Conservation (phyloP, 2,888 invertebrate genomes). For the Lochmaea capreae region DNA sequence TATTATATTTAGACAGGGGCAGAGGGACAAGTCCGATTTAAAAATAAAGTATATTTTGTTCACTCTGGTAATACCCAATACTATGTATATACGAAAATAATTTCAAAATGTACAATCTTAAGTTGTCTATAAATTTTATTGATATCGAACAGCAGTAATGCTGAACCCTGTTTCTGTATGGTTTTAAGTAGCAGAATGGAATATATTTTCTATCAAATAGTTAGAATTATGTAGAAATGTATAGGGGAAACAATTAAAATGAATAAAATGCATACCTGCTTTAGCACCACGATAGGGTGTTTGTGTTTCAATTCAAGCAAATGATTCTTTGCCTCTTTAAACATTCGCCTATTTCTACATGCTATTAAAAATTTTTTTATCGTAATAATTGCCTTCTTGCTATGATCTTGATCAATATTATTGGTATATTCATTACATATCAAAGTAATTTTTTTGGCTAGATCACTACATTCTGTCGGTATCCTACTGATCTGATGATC, state of each 20-base stretch:
- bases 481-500: not conserved
- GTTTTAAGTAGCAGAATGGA: no score
- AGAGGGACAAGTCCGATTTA: no score
- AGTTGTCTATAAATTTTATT: no score
- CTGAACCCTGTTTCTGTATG: no score
- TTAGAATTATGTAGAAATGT: no score
- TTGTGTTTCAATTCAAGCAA: constrained; percentile 41
- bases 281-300: constrained; percentile 47
- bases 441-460: constrained; percentile 38
- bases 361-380: constrained; percentile 48
- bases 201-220: no score
- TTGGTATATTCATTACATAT: constrained; percentile 37
- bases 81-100: no score
- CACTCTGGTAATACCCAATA: no score
- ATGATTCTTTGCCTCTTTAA: constrained; percentile 39
- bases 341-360: constrained; percentile 43
- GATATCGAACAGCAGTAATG: no score
- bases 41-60: no score
- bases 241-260: not conserved
- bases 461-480: constrained; percentile 27
- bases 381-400: constrained; percentile 25
- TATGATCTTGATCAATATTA: constrained; percentile 2
- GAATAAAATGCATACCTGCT: constrained; percentile 8
- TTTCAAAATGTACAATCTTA: no score
- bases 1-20: no score